Percentiles rank a stretch among this genome's conserved stretches.
phyloP scores from a whole-genome alignment of 2,888 invertebrate species.

The Macrosiphum euphorbiae region DNA sequence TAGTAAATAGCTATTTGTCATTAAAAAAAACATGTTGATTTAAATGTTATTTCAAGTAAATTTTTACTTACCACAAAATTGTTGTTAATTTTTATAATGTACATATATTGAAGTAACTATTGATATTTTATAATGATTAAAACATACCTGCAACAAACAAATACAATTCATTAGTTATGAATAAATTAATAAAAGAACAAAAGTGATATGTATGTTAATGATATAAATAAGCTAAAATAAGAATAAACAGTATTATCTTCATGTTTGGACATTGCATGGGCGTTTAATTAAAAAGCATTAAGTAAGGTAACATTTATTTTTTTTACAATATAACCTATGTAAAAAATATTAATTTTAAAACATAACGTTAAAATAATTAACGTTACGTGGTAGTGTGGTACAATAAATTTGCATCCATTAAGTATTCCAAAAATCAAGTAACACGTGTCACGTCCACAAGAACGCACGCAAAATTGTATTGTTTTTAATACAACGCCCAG shows the following conservation, averaged over 20 bases:
- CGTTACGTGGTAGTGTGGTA: too few species aligned
- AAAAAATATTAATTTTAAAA: not conserved
- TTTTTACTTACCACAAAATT: constrained; percentile 26
- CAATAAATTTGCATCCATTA: too few species aligned
- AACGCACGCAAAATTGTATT: not conserved
- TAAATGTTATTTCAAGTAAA: not conserved
- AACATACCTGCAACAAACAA: constrained; percentile 52
- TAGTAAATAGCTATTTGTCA: not conserved
- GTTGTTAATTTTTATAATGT: not conserved
- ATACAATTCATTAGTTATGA: not conserved
- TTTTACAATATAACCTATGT: not conserved
- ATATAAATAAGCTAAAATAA: not conserved
- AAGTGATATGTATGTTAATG: not conserved
- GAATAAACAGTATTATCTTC: not conserved
- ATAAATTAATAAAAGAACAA: constrained; percentile 9
- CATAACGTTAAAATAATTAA: too few species aligned
- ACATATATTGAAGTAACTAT: not conserved
- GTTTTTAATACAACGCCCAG: not conserved
- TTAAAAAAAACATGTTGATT: not conserved
- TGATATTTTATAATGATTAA: not conserved
- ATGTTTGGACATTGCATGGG: not conserved
- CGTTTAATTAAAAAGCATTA: not conserved
- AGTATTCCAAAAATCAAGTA: too few species aligned
- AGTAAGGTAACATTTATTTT: not conserved
- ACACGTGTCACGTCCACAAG: too few species aligned